phyloP scores from a whole-genome alignment of 2,797 vertebrate species.

The Acridotheres tristis region DNA sequence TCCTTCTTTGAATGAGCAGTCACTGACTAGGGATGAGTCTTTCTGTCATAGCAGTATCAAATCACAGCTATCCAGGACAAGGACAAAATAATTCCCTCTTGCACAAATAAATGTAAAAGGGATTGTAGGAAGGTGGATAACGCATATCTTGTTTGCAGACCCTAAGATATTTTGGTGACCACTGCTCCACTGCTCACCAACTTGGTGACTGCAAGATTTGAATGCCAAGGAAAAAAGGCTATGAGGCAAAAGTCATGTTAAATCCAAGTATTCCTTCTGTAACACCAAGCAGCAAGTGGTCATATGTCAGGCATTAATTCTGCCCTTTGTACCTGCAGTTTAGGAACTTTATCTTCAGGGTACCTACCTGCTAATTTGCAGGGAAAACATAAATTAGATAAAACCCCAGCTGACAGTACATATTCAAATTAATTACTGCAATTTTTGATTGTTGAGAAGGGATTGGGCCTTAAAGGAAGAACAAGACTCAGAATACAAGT shows the following conservation, averaged over 20 bases:
- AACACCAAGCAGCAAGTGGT: not conserved
- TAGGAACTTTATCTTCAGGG: not conserved
- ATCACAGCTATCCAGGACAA: not conserved
- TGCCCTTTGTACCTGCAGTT: not conserved
- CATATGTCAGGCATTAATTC: not conserved
- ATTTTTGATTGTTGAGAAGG: not conserved
- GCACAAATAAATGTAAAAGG: not conserved
- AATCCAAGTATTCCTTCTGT: not conserved
- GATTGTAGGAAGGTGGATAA: not conserved
- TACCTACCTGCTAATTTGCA: not conserved
- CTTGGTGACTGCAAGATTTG: not conserved
- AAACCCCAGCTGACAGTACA: not conserved
- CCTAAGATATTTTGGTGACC: not conserved
- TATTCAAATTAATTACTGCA: not conserved
- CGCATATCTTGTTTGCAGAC: not conserved
- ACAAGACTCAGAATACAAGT: not conserved
- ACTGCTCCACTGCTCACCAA: fast-evolving
- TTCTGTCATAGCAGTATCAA: not conserved
- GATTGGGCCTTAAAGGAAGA: not conserved
- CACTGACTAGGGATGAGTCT: not conserved
- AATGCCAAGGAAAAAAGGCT: not conserved
- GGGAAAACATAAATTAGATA: not conserved
- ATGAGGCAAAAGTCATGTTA: not conserved
- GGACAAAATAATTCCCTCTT: not conserved
- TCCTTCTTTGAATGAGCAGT: not conserved